Percentiles rank a stretch among this genome's conserved stretches.
These are phyloP conservation scores for Lagria hirta DNA, from an alignment of 2,888 invertebrate genomes.

Conservation along the genomic window DNA sequence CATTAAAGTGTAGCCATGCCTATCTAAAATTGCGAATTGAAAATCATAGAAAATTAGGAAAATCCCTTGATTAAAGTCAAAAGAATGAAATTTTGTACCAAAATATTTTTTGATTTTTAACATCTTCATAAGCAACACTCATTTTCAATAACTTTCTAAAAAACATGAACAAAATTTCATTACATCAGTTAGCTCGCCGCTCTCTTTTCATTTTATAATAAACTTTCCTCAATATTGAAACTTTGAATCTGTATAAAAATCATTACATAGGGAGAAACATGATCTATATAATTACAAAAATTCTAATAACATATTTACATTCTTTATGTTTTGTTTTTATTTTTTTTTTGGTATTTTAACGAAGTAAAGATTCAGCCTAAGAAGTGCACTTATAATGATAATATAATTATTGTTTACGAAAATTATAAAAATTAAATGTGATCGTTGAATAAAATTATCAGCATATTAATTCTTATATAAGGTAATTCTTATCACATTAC, in stretches of 20 bases:
- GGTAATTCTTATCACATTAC: conserved; percentile 25
- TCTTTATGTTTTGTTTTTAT: no score
- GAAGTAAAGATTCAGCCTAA: conserved; percentile 31
- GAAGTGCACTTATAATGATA: conserved; percentile 45
- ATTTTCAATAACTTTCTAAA: no score
- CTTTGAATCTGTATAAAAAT: conserved; percentile 29
- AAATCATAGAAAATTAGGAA: conserved; percentile 4
- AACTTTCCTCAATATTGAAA: conserved; percentile 17
- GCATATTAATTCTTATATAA: no score
- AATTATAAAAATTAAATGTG: conserved; percentile 21
- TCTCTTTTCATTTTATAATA: conserved; percentile 16
- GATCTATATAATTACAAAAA: conserved; percentile 40
- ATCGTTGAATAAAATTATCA: conserved; percentile 19
- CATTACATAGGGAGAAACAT: conserved; percentile 19
- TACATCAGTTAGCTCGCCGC: no score
- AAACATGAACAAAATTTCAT: no score
- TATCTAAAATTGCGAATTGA: conserved; percentile 5
- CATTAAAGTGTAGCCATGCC: conserved; percentile 7
- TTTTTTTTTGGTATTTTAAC: conserved; percentile 41
- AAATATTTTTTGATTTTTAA: no score
- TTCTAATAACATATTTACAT: conserved; percentile 27
- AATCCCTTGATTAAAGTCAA: conserved; percentile 5
- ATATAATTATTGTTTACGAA: conserved; percentile 31
- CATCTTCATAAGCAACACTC: no score
- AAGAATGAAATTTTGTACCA: not conserved